Evolutionary conservation across 2,113 vertebrate species (phyloP).

Genomic region (Neogale vison): DNA sequence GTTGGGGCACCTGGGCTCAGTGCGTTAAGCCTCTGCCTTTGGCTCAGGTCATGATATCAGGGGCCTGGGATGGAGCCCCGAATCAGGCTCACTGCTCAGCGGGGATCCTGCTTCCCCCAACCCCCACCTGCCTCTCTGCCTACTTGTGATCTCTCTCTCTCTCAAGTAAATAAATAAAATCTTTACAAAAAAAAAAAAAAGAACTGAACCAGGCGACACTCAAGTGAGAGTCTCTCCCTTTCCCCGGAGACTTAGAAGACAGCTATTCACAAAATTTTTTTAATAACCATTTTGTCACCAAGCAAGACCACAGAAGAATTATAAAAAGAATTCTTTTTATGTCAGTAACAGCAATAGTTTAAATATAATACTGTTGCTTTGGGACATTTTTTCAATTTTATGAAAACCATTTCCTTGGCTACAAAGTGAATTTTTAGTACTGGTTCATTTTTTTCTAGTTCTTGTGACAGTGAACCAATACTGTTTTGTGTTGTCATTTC

Average conservation of each 20-base stretch:
- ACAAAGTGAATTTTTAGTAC: constrained; percentile 38
- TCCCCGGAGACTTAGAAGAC: not conserved
- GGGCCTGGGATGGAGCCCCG: too few relatives aligned
- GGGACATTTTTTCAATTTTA: constrained; percentile 54
- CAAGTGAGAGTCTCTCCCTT: not conserved
- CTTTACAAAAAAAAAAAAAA: not conserved
- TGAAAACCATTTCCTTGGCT: constrained; percentile 48
- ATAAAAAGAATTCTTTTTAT: constrained; percentile 47
- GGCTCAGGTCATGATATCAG: too few relatives aligned
- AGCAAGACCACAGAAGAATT: constrained; percentile 38
- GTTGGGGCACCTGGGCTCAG: not conserved
- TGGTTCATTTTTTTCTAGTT: constrained; percentile 52
- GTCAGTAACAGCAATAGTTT: constrained; percentile 48
- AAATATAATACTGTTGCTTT: constrained; percentile 58
- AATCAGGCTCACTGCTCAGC: too few relatives aligned
- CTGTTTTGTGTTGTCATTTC: constrained; percentile 18
- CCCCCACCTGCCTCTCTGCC: too few relatives aligned
- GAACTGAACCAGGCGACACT: constrained; percentile 24
- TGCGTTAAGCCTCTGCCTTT: too few relatives aligned
- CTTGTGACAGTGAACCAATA: constrained; percentile 10
- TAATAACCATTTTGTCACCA: constrained; percentile 51
- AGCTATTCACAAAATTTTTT: constrained; percentile 23
- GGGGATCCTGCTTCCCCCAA: too few relatives aligned
- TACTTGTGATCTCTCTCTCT: too few relatives aligned
- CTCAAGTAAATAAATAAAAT: too few relatives aligned